Evolutionary conservation across 2,113 vertebrate genomes (phyloP).

Genomic region (Apteryx mantelli): DNA sequence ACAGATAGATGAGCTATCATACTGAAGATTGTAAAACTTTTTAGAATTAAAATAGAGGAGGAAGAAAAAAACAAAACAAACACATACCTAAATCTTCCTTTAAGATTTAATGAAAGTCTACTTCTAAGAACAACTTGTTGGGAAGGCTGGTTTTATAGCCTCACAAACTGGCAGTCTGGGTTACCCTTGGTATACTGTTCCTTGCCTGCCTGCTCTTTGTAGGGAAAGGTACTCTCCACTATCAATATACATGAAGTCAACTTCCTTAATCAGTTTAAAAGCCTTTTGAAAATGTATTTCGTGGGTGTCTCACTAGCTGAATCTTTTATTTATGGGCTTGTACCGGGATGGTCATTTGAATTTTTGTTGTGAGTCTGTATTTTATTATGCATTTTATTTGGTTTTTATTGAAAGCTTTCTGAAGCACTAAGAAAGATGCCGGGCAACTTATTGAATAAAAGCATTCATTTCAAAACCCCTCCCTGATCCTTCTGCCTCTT

Average conservation of each 20-base stretch:
- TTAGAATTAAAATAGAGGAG: constrained; percentile 29
- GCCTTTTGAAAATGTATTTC: constrained; percentile 67
- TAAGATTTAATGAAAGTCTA: background rate
- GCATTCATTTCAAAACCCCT: constrained; percentile 8
- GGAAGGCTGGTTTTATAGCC: background rate
- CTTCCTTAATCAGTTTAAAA: constrained; percentile 74
- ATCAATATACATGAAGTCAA: constrained; percentile 52
- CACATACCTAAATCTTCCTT: constrained; percentile 29
- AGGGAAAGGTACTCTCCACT: background rate
- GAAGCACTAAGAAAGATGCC: constrained; percentile 30
- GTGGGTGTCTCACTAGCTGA: constrained; percentile 36
- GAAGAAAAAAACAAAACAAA: background rate
- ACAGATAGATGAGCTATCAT: background rate
- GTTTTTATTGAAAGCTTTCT: constrained; percentile 70
- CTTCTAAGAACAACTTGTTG: constrained; percentile 28
- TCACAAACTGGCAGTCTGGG: background rate
- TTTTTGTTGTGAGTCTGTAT: constrained; percentile 47
- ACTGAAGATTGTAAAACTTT: background rate
- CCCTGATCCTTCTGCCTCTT: background rate
- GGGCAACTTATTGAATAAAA: constrained; percentile 53
- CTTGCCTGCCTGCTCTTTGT: background rate
- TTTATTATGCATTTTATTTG: constrained; percentile 70
- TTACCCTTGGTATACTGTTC: background rate
- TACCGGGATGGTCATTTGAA: constrained; percentile 63
- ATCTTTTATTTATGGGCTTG: constrained; percentile 71